Percentiles rank a stretch among this genome's conserved stretches.
Evolutionary conservation across 2,888 invertebrate genomes (phyloP).

Genomic region (Apodemia zela): DNA sequence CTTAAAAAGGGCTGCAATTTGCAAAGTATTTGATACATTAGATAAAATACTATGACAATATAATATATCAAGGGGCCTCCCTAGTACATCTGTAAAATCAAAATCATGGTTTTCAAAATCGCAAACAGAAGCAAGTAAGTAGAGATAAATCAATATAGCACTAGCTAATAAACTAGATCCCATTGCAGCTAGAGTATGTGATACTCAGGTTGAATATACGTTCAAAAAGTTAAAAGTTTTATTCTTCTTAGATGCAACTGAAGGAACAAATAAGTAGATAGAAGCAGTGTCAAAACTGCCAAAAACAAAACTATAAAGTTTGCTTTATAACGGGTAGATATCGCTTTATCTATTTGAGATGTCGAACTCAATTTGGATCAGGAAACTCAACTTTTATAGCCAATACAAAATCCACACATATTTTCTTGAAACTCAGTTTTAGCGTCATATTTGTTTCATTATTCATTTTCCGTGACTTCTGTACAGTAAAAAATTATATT

Average conservation of each 20-base stretch:
- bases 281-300: constrained; percentile 77
- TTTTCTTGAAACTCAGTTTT: constrained; percentile 4
- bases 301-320: constrained; percentile 82
- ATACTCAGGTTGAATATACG: constrained; percentile 65
- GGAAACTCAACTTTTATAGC: constrained; percentile 49
- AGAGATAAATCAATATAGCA: constrained; percentile 26
- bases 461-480: background rate
- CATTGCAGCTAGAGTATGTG: constrained; percentile 52
- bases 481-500: too few relatives aligned
- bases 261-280: constrained; percentile 77
- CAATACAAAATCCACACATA: constrained; percentile 33
- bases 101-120: too few relatives aligned
- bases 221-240: constrained; percentile 72
- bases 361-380: constrained; percentile 72
- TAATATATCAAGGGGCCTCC: too few relatives aligned
- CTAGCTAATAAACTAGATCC: constrained; percentile 54
- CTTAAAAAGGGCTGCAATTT: too few relatives aligned
- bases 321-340: constrained; percentile 72
- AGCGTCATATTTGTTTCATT: background rate
- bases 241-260: constrained; percentile 65
- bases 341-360: constrained; percentile 74
- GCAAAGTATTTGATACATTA: too few relatives aligned
- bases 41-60: too few relatives aligned
- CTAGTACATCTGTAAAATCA: too few relatives aligned
- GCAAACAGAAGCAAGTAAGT: too few relatives aligned